Evolutionary conservation across 2,888 invertebrate genomes (phyloP).

Genomic region (Chydorus sphaericus): DNA sequence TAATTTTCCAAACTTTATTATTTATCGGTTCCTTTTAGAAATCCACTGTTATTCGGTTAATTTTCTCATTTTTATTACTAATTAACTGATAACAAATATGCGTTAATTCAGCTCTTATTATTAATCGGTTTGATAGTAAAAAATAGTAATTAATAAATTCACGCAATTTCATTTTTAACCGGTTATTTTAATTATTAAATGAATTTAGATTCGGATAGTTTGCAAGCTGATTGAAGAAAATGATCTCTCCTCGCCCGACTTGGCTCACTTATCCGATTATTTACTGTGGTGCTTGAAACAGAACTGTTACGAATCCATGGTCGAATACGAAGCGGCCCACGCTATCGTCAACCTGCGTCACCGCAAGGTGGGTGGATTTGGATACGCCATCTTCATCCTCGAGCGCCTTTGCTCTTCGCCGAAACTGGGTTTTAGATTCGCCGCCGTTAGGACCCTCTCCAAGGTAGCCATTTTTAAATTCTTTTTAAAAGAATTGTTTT

Average conservation of each 20-base stretch:
- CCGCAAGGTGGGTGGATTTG: constrained; percentile 70
- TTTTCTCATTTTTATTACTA: background rate
- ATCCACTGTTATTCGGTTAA: background rate
- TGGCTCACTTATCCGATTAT: constrained; percentile 68
- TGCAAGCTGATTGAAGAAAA: constrained; percentile 85
- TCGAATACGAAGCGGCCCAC: constrained; percentile 96
- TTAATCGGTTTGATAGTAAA: constrained; percentile 10
- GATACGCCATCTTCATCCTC: constrained; percentile 87
- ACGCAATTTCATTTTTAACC: background rate
- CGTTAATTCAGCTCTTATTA: background rate
- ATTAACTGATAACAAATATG: background rate
- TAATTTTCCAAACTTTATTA: too few relatives aligned
- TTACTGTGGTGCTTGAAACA: constrained; percentile 88
- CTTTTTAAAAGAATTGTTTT: background rate
- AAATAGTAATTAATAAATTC: too few relatives aligned
- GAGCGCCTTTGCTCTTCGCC: constrained; percentile 96
- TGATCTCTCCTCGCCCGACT: constrained; percentile 49
- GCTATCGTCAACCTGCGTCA: constrained; percentile 81
- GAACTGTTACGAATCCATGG: constrained; percentile 98
- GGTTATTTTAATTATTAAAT: background rate
- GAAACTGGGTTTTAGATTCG: constrained; percentile 86
- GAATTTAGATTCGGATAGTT: constrained; percentile 64
- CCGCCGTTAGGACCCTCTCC: constrained; percentile 94
- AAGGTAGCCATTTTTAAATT: constrained; percentile 37
- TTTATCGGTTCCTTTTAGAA: too few relatives aligned